phyloP scores from a whole-genome alignment of 2,888 invertebrate species.

The Heteropelma amictum region DNA sequence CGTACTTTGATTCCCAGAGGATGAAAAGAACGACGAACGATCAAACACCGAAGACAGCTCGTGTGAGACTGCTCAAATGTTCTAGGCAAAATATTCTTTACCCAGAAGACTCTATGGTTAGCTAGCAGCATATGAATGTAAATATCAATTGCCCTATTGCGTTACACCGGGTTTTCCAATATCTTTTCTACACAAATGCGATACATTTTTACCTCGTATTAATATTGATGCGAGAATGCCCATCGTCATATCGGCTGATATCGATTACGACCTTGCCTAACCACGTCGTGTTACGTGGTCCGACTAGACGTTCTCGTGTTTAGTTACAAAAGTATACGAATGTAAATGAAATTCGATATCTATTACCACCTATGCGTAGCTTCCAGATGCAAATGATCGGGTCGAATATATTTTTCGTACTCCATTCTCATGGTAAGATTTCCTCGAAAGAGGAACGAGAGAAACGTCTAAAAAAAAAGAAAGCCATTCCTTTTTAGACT shows the following conservation, averaged over 20 bases:
- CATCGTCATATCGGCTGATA: constrained; percentile 22
- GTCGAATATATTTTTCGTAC: neutral
- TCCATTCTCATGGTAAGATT: neutral
- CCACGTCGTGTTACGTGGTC: constrained; percentile 50
- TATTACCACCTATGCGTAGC: neutral
- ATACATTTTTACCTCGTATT: neutral
- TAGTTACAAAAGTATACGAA: constrained; percentile 15
- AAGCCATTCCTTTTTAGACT: neutral
- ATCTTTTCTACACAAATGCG: neutral
- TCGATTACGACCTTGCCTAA: constrained; percentile 49
- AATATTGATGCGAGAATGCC: neutral
- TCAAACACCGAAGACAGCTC: constrained; percentile 1
- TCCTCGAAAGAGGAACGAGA: neutral
- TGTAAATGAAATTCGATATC: constrained; percentile 19
- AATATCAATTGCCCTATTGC: constrained; percentile 13
- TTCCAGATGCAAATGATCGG: neutral
- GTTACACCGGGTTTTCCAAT: constrained; percentile 24
- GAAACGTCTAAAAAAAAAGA: neutral
- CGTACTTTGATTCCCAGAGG: too few species aligned
- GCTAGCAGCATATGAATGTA: neutral
- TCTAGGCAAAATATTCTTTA: too few species aligned
- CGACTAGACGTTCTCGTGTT: constrained; percentile 33
- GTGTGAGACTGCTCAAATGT: neutral
- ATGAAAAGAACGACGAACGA: neutral
- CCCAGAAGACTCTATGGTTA: neutral